Conservation (phyloP, 2,888 invertebrate species). For the Dicyrtomina minuta region DNA sequence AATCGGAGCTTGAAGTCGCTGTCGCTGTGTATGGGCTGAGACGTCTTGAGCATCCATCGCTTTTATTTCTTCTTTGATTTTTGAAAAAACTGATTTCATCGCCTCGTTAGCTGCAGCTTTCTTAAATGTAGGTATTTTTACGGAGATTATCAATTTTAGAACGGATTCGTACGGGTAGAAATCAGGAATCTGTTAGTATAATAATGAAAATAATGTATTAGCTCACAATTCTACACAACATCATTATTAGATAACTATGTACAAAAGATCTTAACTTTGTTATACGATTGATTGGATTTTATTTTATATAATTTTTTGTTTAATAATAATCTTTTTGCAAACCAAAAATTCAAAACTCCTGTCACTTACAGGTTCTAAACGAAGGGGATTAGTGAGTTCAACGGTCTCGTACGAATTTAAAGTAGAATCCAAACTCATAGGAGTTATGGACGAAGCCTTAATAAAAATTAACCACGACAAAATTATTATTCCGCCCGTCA, state of each 20-base stretch:
- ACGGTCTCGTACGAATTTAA: background rate
- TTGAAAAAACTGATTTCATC: background rate
- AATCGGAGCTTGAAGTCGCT: background rate
- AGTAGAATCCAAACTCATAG: no score
- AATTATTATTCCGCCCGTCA: background rate
- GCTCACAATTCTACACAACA: background rate
- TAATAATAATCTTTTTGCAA: no score
- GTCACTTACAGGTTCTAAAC: background rate
- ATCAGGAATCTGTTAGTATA: background rate
- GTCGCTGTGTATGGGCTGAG: no score
- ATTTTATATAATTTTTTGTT: no score
- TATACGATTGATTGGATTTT: no score
- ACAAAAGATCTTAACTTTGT: no score
- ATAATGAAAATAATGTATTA: background rate
- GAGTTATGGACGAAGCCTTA: background rate
- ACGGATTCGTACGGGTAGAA: constrained; percentile 14
- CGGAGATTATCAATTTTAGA: background rate
- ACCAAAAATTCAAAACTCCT: no score
- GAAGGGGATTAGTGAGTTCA: constrained; percentile 8
- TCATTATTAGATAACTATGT: background rate
- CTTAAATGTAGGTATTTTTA: background rate
- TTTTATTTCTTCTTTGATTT: background rate
- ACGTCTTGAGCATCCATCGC: background rate
- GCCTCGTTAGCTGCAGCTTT: background rate
- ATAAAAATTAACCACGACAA: background rate